Percentiles rank a stretch among this genome's conserved stretches.
Evolutionary conservation across 53 echinoderm and acorn worm species (phyloP).

Genomic region (Stichopus horrens): DNA sequence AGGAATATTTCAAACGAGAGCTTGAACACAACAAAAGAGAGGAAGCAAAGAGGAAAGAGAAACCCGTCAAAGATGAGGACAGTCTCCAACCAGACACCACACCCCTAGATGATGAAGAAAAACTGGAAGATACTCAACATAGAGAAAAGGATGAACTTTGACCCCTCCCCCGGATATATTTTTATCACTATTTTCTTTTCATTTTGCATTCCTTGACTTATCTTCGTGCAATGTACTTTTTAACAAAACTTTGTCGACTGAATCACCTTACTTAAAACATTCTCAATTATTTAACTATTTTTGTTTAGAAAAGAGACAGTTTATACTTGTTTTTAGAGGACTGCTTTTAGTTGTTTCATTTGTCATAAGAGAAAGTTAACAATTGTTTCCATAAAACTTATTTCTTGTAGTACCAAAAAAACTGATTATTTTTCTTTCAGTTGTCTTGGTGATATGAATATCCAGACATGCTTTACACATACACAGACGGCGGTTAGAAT

Average conservation of each 20-base stretch:
- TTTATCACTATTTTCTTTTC: neutral
- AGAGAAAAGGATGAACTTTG: neutral
- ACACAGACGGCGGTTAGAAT: no score
- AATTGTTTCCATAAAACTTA: no score
- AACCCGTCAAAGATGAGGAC: neutral
- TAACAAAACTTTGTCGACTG: neutral
- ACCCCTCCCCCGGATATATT: neutral
- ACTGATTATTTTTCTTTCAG: no score
- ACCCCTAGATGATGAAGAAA: neutral
- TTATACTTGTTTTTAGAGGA: no score
- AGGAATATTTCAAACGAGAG: conserved; percentile 7
- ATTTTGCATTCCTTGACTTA: conserved; percentile 5
- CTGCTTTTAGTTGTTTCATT: no score
- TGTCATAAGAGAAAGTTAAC: no score
- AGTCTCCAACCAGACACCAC: neutral
- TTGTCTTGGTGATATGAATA: no score
- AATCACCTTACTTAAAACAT: neutral
- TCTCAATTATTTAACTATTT: conserved; percentile 1
- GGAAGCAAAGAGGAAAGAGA: neutral
- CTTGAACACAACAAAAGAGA: neutral
- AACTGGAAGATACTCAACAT: neutral
- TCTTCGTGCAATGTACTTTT: neutral
- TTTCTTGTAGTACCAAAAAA: no score
- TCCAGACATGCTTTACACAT: no score
- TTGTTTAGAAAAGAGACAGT: no score